A percentile compares a stretch with the other conserved stretches of the same genome.
Conservation (phyloP, 2,888 invertebrate species). For the Cylindroiulus punctatus region DNA sequence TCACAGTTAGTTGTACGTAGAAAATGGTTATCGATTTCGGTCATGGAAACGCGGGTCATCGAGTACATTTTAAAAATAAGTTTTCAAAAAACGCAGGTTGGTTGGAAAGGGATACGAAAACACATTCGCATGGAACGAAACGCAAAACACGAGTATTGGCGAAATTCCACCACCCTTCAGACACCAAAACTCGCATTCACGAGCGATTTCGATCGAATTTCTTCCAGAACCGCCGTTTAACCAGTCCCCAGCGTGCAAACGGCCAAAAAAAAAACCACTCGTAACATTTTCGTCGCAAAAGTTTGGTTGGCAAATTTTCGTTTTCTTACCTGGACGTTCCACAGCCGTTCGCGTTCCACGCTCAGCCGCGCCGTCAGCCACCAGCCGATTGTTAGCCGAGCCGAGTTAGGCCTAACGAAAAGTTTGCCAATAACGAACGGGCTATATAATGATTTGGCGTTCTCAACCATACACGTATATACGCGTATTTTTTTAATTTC, state of each 20-base stretch:
- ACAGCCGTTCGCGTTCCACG: background rate
- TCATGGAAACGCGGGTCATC: constrained; percentile 18
- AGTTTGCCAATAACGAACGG: background rate
- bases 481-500: background rate
- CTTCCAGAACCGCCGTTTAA: background rate
- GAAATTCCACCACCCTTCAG: background rate
- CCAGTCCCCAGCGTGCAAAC: background rate
- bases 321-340: background rate
- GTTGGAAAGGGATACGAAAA: background rate
- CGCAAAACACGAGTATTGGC: background rate
- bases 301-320: background rate
- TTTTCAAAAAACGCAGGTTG: background rate
- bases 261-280: background rate
- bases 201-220: background rate
- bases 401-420: background rate
- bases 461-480: background rate
- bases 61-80: background rate
- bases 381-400: background rate
- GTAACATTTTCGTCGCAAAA: background rate
- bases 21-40: background rate
- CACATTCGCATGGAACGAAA: background rate
- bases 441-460: background rate
- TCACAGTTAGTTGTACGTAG: background rate
- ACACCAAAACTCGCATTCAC: background rate
- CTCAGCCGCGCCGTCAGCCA: background rate